Percentiles rank a stretch among this genome's conserved stretches.
These are phyloP conservation scores for Neotoxoptera formosana DNA, from an alignment of 1,140 invertebrate genomes.

Conservation along the genomic window DNA sequence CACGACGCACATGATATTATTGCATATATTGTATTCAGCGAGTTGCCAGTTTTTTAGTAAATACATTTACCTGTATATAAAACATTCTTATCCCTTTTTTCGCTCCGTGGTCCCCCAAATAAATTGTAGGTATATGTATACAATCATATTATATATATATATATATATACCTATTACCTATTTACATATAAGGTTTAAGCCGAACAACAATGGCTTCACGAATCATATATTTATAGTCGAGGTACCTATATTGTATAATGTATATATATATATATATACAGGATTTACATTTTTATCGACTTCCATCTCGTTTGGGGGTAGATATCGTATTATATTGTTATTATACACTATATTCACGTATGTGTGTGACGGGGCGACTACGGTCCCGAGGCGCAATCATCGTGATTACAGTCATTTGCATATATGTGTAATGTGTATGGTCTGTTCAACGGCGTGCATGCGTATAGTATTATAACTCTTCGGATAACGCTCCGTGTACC, in stretches of 20 bases:
- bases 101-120: not conserved
- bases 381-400: slow-evolving; percentile 51
- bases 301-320: slow-evolving; percentile 47
- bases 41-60: not conserved
- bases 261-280: not conserved
- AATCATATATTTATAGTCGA: not conserved
- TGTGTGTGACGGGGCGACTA: not conserved
- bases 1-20: not conserved
- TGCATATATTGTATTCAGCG: not conserved
- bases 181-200: not conserved
- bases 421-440: slow-evolving; percentile 7
- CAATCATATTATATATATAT: not conserved
- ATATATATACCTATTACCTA: not conserved
- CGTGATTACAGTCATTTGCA: slow-evolving; percentile 58
- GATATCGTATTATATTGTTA: slow-evolving; percentile 24
- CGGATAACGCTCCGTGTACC: slow-evolving; percentile 20
- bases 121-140: not conserved
- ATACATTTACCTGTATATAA: not conserved
- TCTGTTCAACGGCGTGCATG: not conserved
- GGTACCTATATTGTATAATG: not conserved
- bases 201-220: slow-evolving; percentile 1
- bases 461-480: slow-evolving; percentile 7
- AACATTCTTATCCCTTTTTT: not conserved
- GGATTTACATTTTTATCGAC: slow-evolving; percentile 52
- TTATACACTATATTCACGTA: not conserved